Conservation (phyloP, 2,113 vertebrate genomes). For the Cynocephalus volans region DNA sequence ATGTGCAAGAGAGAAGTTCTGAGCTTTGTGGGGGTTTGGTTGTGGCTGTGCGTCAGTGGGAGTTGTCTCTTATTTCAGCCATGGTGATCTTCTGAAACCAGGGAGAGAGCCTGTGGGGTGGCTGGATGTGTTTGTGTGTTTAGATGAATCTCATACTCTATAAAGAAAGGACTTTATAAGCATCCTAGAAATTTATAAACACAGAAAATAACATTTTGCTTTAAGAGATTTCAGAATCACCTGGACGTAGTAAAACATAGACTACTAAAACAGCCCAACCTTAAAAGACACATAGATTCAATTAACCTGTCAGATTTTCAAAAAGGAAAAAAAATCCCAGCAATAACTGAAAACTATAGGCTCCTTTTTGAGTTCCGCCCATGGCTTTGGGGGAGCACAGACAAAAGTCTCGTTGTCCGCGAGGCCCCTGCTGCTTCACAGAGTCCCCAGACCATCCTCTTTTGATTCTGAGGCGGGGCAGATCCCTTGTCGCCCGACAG, state of each 20-base stretch:
- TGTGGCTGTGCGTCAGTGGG: too few species aligned
- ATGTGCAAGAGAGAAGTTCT: too few species aligned
- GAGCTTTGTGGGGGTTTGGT: too few species aligned
- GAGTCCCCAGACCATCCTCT: background rate
- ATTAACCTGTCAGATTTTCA: constrained; percentile 30
- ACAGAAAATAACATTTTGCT: background rate
- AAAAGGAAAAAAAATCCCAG: background rate
- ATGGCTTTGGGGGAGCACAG: background rate
- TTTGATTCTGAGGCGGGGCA: background rate
- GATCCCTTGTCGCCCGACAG: background rate
- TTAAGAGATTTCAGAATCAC: constrained; percentile 8
- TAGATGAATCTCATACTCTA: background rate
- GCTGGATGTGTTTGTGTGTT: background rate
- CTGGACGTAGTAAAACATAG: constrained; percentile 14
- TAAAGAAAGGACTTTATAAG: background rate
- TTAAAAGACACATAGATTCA: background rate
- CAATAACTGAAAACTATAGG: background rate
- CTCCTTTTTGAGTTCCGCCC: background rate
- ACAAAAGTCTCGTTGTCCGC: constrained; percentile 65
- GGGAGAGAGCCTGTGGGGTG: background rate
- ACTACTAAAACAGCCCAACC: background rate
- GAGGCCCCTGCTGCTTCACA: background rate
- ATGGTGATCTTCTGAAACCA: background rate
- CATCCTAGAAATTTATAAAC: background rate
- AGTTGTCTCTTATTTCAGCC: too few species aligned